Evolutionary conservation across 2,797 vertebrate genomes (phyloP).

Genomic region (Eulemur albifrons): DNA sequence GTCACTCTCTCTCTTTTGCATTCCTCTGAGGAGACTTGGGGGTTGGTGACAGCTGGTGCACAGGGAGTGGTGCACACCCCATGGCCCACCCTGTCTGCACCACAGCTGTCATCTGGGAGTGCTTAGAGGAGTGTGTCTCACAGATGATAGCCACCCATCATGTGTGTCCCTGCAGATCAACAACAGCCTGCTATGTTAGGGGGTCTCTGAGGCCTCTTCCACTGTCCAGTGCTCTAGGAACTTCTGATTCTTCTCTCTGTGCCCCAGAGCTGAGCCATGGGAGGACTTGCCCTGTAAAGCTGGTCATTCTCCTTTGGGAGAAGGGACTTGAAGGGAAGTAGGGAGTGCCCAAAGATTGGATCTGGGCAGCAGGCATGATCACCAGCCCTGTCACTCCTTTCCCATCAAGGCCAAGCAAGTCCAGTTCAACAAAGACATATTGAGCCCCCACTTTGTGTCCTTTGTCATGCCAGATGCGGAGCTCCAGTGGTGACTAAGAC

Average conservation of each 20-base stretch:
- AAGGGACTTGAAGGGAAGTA: not conserved
- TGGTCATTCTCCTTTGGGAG: not conserved
- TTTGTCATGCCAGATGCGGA: not conserved
- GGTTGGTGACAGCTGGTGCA: not conserved
- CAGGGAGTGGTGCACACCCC: not conserved
- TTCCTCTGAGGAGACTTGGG: not conserved
- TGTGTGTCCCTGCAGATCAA: not conserved
- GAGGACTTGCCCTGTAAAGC: not conserved
- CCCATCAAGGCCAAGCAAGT: not conserved
- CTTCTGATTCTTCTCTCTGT: constrained; percentile 1
- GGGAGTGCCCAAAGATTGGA: not conserved
- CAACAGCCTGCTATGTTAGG: not conserved
- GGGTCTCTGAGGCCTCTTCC: not conserved
- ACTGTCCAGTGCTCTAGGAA: not conserved
- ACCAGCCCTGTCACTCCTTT: not conserved
- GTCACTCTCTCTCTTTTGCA: not conserved
- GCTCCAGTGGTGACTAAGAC: not conserved
- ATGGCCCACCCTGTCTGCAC: not conserved
- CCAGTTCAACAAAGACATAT: not conserved
- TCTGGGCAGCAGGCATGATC: not conserved
- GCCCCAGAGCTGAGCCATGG: not conserved
- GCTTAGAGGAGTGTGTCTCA: not conserved
- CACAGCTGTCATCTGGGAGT: not conserved
- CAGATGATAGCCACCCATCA: not conserved
- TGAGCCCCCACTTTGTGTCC: not conserved